Percentiles rank a stretch among this genome's conserved stretches.
Conservation (phyloP, 2,113 vertebrate genomes). For the Antigone vipio region DNA sequence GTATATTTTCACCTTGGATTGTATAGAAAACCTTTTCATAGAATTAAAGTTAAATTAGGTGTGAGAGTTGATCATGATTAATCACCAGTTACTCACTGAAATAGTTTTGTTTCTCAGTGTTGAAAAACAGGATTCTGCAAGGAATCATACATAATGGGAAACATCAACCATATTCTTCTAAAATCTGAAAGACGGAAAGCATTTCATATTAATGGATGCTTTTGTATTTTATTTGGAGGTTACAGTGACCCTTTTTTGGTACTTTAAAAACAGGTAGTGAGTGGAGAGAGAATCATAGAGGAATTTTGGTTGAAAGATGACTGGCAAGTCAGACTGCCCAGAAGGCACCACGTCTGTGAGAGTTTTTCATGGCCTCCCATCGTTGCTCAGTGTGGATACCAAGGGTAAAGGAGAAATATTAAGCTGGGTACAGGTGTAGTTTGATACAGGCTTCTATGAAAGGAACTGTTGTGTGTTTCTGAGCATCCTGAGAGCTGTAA, state of each 20-base stretch:
- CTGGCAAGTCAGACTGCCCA: not conserved
- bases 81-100: constrained; percentile 37
- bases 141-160: not conserved
- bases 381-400: not conserved
- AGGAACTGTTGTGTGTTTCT: not conserved
- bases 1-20: constrained; percentile 51
- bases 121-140: constrained; percentile 27
- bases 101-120: constrained; percentile 30
- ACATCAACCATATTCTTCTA: not conserved
- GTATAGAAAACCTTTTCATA: constrained; percentile 31
- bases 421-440: not conserved
- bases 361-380: not conserved
- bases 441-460: not conserved
- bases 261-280: not conserved
- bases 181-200: not conserved
- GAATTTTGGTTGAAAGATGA: not conserved
- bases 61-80: constrained; percentile 63
- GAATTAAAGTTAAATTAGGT: constrained; percentile 65
- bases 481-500: not conserved
- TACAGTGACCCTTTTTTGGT: constrained; percentile 9
- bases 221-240: not conserved
- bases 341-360: not conserved
- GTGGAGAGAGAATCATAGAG: not conserved
- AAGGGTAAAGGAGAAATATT: not conserved
- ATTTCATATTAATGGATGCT: not conserved